Evolutionary conservation across 2,113 vertebrate species (phyloP).

Genomic region (Halcyon malimbica): DNA sequence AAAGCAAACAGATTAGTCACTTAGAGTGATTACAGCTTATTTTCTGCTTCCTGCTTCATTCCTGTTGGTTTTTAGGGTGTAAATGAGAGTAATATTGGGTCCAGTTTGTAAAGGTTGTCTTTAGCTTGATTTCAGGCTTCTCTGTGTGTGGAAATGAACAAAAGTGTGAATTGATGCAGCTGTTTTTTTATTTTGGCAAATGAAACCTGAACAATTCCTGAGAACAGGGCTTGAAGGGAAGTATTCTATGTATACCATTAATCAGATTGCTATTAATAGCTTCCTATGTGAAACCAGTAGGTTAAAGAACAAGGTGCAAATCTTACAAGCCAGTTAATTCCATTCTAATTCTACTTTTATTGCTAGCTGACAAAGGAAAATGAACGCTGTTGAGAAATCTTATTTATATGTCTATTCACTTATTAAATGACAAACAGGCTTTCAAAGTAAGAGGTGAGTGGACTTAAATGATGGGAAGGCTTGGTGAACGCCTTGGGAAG

Average conservation of each 20-base stretch:
- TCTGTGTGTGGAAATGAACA: background rate
- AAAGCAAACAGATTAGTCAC: conserved; percentile 29
- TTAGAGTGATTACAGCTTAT: background rate
- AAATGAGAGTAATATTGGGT: background rate
- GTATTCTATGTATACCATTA: background rate
- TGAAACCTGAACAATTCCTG: background rate
- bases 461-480: background rate
- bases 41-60: conserved; percentile 25
- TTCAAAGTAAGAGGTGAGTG: background rate
- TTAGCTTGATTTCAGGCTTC: background rate
- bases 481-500: background rate
- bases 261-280: background rate
- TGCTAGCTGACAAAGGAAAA: background rate
- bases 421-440: background rate
- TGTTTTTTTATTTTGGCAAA: background rate
- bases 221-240: background rate
- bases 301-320: background rate
- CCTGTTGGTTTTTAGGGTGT: conserved; percentile 15
- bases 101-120: background rate
- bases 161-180: background rate
- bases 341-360: background rate
- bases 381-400: background rate
- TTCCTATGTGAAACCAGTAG: background rate
- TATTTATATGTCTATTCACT: background rate
- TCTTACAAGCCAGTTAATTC: background rate